Conservation (phyloP, 1,140 invertebrate species). For the Hormaphis cornu region DNA sequence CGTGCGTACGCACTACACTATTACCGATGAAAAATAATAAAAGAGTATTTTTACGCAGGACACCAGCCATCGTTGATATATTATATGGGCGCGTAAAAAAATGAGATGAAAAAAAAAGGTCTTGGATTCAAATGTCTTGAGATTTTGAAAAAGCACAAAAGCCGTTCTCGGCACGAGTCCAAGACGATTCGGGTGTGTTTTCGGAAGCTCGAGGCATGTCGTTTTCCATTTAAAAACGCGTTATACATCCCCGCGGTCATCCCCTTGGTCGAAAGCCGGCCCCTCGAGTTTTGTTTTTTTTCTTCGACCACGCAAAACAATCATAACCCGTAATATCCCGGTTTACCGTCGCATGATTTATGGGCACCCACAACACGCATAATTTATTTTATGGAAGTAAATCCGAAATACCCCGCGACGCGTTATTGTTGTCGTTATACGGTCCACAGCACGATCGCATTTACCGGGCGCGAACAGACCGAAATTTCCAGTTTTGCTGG, state of each 20-base stretch:
- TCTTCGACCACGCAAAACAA: slow-evolving; percentile 2
- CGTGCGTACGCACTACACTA: too few relatives aligned
- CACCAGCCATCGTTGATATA: too few relatives aligned
- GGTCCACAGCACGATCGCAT: too few relatives aligned
- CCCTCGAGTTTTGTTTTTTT: neutral
- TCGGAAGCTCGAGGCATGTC: neutral
- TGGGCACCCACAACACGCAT: neutral
- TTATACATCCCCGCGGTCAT: neutral
- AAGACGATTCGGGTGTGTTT: slow-evolving; percentile 15
- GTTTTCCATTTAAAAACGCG: slow-evolving; percentile 1
- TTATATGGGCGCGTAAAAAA: too few relatives aligned
- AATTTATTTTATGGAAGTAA: slow-evolving; percentile 11
- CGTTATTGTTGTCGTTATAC: too few relatives aligned
- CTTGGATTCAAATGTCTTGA: neutral
- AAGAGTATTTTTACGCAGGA: too few relatives aligned
- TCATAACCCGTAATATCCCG: slow-evolving; percentile 2
- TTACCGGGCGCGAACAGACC: too few relatives aligned
- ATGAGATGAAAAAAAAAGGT: too few relatives aligned
- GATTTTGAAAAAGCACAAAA: neutral
- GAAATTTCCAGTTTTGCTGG: too few relatives aligned
- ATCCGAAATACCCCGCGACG: neutral
- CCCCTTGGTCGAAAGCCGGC: neutral
- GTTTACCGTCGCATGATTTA: slow-evolving; percentile 12
- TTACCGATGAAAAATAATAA: too few relatives aligned
- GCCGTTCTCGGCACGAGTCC: neutral